Evolutionary conservation across 2,888 invertebrate genomes (phyloP), one percentile per base, ranked within the genome.

Genomic region (Hofmannophila pseudospretella): DNA sequence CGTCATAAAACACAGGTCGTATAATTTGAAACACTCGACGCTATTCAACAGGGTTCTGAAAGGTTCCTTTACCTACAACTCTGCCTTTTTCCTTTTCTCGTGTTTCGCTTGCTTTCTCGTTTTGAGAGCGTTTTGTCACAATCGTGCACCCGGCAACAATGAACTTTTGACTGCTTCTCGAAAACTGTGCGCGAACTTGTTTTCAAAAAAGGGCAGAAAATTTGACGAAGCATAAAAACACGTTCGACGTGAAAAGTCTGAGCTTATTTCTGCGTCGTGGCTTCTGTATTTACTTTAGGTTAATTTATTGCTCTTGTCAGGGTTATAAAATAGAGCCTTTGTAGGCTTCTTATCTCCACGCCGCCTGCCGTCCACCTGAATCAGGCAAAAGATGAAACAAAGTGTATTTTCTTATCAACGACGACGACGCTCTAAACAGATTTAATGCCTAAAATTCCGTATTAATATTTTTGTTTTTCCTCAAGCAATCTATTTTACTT

Each of bases 141-240:
- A 60, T 54, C 58, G 65, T 59, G 54, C 55, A 64, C 55, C 46
- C 44, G 51, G 23, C 52, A 63, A 81, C 80, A 80, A 78, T 79
- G 74, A 70, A 71, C 78, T 77, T 80, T 81, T 77, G 72, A 79
- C 70, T 61, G 60, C 57, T 57, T 55, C 57, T 66, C 60, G 45
- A 54, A 54, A 62, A 58, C 60, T 58, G 46, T 51, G 57, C 58
- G 49, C 55, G 52, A 55, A 55, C 42, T 44, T n/a, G n/a, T n/a
- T 64, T 68, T 52, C 39, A 39, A 26, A 52, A 55, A 61, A 63
- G 64, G 52, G 59, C 56, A 59, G 54, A 61, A 68, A 72, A 72
- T 72, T 69, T 67, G 62, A 68, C 66, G 51, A 36, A 16, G 16
- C 45, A 50, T 37, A 55, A 64, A 61, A 60, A n/a, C 20, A 10